Percentiles rank a stretch among this genome's conserved stretches.
phyloP scores from a whole-genome alignment of 2,888 invertebrate species.

The Lasius fuliginosus region DNA sequence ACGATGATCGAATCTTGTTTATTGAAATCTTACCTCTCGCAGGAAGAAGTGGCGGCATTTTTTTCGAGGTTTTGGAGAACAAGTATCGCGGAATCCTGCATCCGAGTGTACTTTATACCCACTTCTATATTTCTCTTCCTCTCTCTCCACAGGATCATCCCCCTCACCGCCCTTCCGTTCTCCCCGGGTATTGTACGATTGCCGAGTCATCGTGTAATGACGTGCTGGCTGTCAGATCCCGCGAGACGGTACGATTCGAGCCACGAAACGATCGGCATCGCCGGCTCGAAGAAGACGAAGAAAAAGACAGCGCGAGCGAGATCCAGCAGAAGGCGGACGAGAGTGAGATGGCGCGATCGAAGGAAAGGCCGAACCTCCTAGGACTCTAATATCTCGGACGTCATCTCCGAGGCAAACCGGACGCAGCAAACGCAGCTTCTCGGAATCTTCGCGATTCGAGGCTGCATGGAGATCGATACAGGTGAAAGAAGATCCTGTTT shows the following conservation, averaged over 20 bases:
- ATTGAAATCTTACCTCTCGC: conserved; percentile 27
- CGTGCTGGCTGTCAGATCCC: conserved; percentile 83
- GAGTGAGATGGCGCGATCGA: conserved; percentile 43
- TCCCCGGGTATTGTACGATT: conserved; percentile 66
- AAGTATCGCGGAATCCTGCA: conserved; percentile 19
- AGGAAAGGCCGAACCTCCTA: conserved; percentile 54
- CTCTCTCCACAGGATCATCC: conserved; percentile 31
- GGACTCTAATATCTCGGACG: conserved; percentile 68
- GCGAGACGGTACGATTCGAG: conserved; percentile 75
- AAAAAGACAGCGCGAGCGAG: conserved; percentile 48
- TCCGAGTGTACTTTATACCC: conserved; percentile 11
- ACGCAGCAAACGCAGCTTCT: conserved; percentile 70
- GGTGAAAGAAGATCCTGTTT: conserved; percentile 33
- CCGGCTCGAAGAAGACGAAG: conserved; percentile 42
- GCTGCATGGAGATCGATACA: conserved; percentile 40
- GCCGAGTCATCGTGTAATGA: conserved; percentile 86
- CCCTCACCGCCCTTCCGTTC: conserved; percentile 53
- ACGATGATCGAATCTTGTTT: background rate
- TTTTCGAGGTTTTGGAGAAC: conserved; percentile 8
- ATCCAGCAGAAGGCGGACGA: conserved; percentile 16
- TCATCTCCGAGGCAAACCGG: conserved; percentile 67
- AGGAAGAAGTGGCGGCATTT: background rate
- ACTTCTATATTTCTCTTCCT: conserved; percentile 31
- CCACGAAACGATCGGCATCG: conserved; percentile 76
- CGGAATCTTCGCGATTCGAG: conserved; percentile 63